These are phyloP conservation scores for Lasioglossum zephyrum DNA, from an alignment of 2,888 invertebrate species.

Conservation along the genomic window DNA sequence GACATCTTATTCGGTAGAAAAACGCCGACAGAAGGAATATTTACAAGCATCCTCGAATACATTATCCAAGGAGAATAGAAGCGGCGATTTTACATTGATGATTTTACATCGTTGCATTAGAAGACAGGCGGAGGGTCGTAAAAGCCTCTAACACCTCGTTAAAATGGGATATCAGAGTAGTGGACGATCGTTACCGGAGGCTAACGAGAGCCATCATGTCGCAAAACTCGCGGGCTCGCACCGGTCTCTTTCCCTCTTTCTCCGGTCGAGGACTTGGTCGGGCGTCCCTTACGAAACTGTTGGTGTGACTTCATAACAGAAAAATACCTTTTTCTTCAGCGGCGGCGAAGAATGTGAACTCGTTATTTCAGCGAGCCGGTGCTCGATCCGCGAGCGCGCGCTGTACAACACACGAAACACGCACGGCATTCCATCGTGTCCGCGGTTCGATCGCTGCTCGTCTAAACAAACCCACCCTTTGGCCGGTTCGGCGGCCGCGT, in stretches of 20 bases:
- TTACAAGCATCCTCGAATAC: constrained; percentile 8
- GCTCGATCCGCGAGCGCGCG: neutral
- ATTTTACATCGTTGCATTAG: constrained; percentile 8
- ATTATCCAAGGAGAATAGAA: constrained; percentile 1
- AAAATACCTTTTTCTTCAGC: constrained; percentile 48
- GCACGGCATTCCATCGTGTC: constrained; percentile 31
- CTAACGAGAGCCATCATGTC: constrained; percentile 6
- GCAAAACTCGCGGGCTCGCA: neutral
- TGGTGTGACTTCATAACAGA: constrained; percentile 50
- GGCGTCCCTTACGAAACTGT: constrained; percentile 43
- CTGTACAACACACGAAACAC: constrained; percentile 18
- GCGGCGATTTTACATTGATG: constrained; percentile 5
- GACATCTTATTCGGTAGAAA: neutral
- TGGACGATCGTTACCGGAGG: constrained; percentile 23
- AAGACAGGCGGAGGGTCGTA: constrained; percentile 7
- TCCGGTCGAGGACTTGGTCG: constrained; percentile 13
- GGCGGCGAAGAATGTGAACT: constrained; percentile 49
- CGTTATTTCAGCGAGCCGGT: constrained; percentile 49
- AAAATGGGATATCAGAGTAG: constrained; percentile 10
- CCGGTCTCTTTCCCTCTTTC: neutral
- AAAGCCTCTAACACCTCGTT: constrained; percentile 50
- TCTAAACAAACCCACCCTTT: constrained; percentile 17
- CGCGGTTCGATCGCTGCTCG: constrained; percentile 3
- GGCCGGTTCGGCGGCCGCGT: neutral
- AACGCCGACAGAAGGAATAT: constrained; percentile 1